Evolutionary conservation across 2,113 vertebrate species (phyloP).

Genomic region (Albula goreensis): DNA sequence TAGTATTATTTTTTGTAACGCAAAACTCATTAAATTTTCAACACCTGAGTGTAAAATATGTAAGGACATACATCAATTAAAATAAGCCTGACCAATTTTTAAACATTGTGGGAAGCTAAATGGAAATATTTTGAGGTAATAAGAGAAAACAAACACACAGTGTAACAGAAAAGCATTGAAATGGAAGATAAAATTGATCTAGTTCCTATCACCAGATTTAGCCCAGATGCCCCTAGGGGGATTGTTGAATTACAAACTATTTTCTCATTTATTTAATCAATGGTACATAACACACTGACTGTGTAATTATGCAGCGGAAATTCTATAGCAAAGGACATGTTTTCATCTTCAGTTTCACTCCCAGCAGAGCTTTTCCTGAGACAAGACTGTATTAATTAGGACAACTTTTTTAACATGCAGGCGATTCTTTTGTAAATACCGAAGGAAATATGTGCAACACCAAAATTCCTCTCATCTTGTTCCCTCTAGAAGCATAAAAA

Average conservation of each 20-base stretch:
- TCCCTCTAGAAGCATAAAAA: not conserved
- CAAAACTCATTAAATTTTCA: too few species aligned
- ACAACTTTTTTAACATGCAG: not conserved
- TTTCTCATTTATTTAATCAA: slow-evolving; percentile 17
- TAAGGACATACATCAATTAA: not conserved
- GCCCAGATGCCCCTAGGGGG: not conserved
- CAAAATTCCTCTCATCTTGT: not conserved
- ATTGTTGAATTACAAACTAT: slow-evolving; percentile 5
- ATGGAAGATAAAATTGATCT: not conserved
- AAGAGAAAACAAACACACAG: not conserved
- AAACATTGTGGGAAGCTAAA: not conserved
- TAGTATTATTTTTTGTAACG: too few species aligned
- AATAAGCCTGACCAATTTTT: not conserved
- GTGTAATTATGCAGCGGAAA: slow-evolving; percentile 17
- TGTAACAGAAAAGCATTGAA: not conserved
- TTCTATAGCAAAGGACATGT: slow-evolving; percentile 6
- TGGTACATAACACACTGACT: not conserved
- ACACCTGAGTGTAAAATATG: not conserved
- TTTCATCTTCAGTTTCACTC: slow-evolving; percentile 10
- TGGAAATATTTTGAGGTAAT: not conserved
- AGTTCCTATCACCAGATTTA: not conserved
- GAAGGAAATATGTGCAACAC: not conserved
- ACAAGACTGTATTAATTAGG: slow-evolving; percentile 6
- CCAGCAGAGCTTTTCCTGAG: slow-evolving; percentile 12
- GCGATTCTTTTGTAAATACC: not conserved